Percentiles rank a stretch among this genome's conserved stretches.
These are phyloP conservation scores for Phocides pigmalion DNA, from an alignment of 1,140 invertebrate genomes.

Conservation along the genomic window DNA sequence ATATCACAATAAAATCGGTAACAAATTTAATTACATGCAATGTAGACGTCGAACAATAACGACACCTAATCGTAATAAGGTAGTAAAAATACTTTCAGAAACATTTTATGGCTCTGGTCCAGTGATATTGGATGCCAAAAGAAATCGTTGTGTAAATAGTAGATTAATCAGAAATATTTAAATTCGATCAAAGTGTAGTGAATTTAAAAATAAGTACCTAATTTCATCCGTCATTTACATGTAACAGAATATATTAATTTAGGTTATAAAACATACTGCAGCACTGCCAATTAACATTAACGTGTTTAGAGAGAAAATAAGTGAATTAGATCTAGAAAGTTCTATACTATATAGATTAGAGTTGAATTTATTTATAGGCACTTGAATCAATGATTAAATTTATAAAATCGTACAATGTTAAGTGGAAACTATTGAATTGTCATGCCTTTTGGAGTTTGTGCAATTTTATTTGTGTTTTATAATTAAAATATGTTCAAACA, in stretches of 20 bases:
- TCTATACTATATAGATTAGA: conserved; percentile 21
- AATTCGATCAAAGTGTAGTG: conserved; percentile 36
- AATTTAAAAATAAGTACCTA: conserved; percentile 38
- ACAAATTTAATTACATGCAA: conserved; percentile 6
- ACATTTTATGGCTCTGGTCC: conserved; percentile 53
- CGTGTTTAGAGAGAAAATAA: conserved; percentile 50
- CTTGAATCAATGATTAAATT: not conserved
- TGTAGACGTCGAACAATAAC: conserved; percentile 3
- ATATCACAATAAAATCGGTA: conserved; percentile 39
- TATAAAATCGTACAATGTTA: not conserved
- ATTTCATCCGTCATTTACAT: conserved; percentile 48
- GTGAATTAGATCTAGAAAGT: conserved; percentile 36
- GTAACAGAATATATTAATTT: conserved; percentile 38
- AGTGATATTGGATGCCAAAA: conserved; percentile 76
- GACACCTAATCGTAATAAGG: conserved; percentile 10
- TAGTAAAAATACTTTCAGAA: conserved; percentile 27
- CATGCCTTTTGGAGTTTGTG: not conserved
- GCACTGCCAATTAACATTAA: conserved; percentile 72
- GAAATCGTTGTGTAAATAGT: conserved; percentile 38
- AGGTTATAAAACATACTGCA: conserved; percentile 58
- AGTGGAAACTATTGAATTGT: not conserved
- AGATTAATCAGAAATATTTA: conserved; percentile 40
- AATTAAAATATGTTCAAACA: too few relatives aligned
- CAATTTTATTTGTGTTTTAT: too few relatives aligned
- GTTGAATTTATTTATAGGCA: not conserved